These are phyloP conservation scores for Tachysurus vachellii DNA, from an alignment of 2,113 vertebrate genomes.

Conservation along the genomic window DNA sequence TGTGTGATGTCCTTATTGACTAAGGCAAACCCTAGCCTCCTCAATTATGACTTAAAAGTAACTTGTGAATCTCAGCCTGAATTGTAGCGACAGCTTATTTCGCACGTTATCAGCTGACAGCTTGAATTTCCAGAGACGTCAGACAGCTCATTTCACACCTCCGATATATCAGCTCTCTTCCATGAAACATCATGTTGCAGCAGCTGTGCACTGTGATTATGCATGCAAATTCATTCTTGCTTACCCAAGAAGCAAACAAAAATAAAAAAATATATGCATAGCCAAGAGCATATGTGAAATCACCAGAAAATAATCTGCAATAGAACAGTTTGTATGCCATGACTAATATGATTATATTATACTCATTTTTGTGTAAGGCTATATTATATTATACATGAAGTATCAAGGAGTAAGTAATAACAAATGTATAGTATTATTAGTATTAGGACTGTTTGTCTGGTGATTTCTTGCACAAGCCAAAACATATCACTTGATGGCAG, in stretches of 20 bases:
- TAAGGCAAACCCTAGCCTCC: not conserved
- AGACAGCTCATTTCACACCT: conserved; percentile 41
- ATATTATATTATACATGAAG: not conserved
- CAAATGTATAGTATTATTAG: not conserved
- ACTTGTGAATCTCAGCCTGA: conserved; percentile 19
- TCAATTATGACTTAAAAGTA: conserved; percentile 35
- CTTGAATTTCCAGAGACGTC: conserved; percentile 43
- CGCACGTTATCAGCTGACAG: conserved; percentile 38
- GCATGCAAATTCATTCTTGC: conserved; percentile 37
- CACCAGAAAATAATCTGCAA: not conserved
- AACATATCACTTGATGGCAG: conserved; percentile 61
- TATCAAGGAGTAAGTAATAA: not conserved
- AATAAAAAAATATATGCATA: not conserved
- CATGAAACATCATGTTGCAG: conserved; percentile 39
- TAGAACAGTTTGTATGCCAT: not conserved
- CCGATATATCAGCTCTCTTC: conserved; percentile 26
- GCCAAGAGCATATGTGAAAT: conserved; percentile 4
- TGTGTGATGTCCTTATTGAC: not conserved
- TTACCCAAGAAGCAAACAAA: not conserved
- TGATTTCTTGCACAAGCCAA: not conserved
- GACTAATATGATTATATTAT: not conserved
- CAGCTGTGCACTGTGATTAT: conserved; percentile 35
- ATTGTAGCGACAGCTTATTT: conserved; percentile 43
- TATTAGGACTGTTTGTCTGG: not conserved
- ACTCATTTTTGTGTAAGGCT: not conserved